Evolutionary conservation across 2,113 vertebrate species (phyloP).

Genomic region (Zosterops japonicus): DNA sequence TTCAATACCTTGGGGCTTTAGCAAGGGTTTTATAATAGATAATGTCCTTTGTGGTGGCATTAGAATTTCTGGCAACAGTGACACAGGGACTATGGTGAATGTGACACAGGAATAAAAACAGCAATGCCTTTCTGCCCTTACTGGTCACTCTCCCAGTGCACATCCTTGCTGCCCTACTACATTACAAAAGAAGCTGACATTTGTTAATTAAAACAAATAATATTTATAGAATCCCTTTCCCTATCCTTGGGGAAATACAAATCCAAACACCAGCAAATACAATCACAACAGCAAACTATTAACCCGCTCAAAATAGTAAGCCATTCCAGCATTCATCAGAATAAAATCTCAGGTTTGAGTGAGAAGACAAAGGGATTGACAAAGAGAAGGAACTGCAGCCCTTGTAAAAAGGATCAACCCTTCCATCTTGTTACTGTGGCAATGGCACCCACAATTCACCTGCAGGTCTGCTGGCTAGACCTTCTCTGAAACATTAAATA

Average conservation of each 20-base stretch:
- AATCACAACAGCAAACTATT: slow-evolving; percentile 34
- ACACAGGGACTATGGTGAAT: neutral
- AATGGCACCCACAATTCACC: neutral
- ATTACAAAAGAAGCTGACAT: neutral
- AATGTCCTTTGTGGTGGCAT: neutral
- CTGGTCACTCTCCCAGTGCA: neutral
- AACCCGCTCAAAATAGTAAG: slow-evolving; percentile 3
- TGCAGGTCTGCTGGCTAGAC: neutral
- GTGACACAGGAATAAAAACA: neutral
- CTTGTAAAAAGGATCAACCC: neutral
- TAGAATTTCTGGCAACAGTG: neutral
- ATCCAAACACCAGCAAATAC: slow-evolving; percentile 25
- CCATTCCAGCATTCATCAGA: neutral
- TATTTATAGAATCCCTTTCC: slow-evolving; percentile 34
- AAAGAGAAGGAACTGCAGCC: neutral
- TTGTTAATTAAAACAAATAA: slow-evolving; percentile 51
- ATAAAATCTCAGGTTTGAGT: neutral
- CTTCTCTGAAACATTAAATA: neutral
- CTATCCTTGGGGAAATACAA: neutral
- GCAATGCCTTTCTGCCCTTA: neutral
- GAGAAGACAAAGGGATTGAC: neutral
- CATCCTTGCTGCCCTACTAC: neutral
- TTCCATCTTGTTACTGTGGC: neutral
- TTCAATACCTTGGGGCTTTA: neutral
- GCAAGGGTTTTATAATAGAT: neutral